Evolutionary conservation across 2,888 invertebrate species (phyloP).

Genomic region (Altica lythri): DNA sequence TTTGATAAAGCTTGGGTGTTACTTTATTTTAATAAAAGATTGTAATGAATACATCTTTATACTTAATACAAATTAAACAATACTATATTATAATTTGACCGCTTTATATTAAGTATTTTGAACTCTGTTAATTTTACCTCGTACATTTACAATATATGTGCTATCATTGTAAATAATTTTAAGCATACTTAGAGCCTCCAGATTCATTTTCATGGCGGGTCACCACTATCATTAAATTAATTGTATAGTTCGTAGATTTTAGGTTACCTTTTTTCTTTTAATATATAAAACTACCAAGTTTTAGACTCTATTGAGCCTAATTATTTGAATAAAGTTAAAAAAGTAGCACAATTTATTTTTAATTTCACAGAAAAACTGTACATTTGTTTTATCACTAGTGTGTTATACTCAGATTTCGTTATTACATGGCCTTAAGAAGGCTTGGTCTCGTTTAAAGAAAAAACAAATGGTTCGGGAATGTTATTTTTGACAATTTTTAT

Average conservation of each 20-base stretch:
- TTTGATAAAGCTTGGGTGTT: too few species aligned
- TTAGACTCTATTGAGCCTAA: constrained; percentile 51
- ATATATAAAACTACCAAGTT: constrained; percentile 39
- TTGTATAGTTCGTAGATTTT: constrained; percentile 58
- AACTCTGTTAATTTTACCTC: constrained; percentile 19
- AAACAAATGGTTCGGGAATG: constrained; percentile 29
- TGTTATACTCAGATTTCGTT: constrained; percentile 25
- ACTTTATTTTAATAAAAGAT: constrained; percentile 15
- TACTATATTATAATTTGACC: not conserved
- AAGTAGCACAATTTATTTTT: constrained; percentile 58
- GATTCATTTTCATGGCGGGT: constrained; percentile 51
- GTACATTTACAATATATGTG: constrained; percentile 32
- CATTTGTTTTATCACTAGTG: constrained; percentile 36
- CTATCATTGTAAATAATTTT: constrained; percentile 49
- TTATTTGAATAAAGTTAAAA: constrained; percentile 54
- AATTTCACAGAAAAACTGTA: constrained; percentile 45
- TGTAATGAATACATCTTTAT: constrained; percentile 11
- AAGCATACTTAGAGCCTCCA: constrained; percentile 37
- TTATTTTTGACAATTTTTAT: constrained; percentile 24
- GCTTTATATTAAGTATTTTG: not conserved
- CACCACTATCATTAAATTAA: constrained; percentile 52
- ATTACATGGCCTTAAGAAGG: constrained; percentile 23
- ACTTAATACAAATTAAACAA: not conserved
- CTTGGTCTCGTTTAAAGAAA: constrained; percentile 12
- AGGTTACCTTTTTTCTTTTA: constrained; percentile 52